Conservation (phyloP, 1,140 invertebrate genomes). For the Trichoplusia ni region DNA sequence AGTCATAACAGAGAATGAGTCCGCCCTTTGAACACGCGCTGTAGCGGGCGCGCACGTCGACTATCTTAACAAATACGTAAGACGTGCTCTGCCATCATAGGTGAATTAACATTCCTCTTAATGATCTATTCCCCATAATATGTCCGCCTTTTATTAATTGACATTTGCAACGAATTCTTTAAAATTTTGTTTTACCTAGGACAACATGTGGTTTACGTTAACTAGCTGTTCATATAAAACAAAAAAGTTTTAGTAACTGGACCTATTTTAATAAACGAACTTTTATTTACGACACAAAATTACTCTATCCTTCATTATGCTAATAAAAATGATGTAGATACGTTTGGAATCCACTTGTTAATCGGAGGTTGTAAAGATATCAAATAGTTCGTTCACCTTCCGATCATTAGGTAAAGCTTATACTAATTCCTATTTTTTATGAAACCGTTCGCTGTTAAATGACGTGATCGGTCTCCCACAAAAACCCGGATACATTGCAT, state of each 20-base stretch:
- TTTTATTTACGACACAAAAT: conserved; percentile 27
- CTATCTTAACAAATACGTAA: conserved; percentile 10
- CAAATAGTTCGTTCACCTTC: conserved; percentile 22
- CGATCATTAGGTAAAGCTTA: conserved; percentile 9
- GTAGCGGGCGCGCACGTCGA: background rate
- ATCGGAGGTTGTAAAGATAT: conserved; percentile 23
- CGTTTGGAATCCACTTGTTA: conserved; percentile 19
- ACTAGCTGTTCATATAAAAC: too few relatives aligned
- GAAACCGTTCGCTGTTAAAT: conserved; percentile 16
- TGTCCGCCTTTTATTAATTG: conserved; percentile 6
- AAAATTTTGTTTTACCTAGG: background rate
- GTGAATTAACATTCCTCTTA: conserved; percentile 26
- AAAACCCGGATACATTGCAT: conserved; percentile 45
- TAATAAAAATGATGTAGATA: conserved; percentile 11
- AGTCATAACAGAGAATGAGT: conserved; percentile 10
- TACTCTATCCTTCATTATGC: conserved; percentile 7
- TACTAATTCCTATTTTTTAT: conserved; percentile 22
- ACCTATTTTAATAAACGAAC: background rate
- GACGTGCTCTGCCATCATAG: background rate
- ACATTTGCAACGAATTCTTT: conserved; percentile 2
- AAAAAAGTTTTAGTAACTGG: too few relatives aligned
- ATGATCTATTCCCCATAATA: conserved; percentile 4
- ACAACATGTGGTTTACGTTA: too few relatives aligned
- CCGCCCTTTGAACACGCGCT: conserved; percentile 5
- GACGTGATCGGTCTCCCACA: conserved; percentile 38